Evolutionary conservation across 2,888 invertebrate genomes (phyloP).

Genomic region (Mythimna impura): DNA sequence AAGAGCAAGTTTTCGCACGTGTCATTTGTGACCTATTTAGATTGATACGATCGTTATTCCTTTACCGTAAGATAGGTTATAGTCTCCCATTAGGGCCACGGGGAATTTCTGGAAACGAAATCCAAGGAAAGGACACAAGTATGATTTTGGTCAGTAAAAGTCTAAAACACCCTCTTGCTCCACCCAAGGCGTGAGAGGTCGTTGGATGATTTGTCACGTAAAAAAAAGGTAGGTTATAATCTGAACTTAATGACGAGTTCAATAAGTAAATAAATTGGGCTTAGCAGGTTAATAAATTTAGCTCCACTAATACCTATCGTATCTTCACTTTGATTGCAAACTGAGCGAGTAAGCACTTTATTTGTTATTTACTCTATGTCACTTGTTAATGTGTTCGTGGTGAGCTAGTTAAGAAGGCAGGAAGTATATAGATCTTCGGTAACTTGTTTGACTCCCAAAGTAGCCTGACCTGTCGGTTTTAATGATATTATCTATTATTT

Average conservation of each 20-base stretch:
- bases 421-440: constrained; percentile 43
- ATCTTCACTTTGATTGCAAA: neutral
- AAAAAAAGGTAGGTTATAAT: too few species aligned
- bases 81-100: too few species aligned
- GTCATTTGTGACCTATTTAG: neutral
- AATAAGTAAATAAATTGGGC: too few species aligned
- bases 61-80: neutral
- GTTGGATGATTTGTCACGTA: too few species aligned
- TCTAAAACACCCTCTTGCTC: too few species aligned
- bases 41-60: neutral
- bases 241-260: too few species aligned
- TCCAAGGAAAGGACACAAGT: too few species aligned
- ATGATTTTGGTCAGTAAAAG: too few species aligned
- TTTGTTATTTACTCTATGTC: neutral
- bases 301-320: neutral
- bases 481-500: constrained; percentile 11
- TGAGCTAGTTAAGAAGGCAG: constrained; percentile 33
- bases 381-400: constrained; percentile 49
- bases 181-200: too few species aligned
- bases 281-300: too few species aligned
- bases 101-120: too few species aligned
- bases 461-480: constrained; percentile 22
- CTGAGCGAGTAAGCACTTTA: neutral
- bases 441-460: constrained; percentile 39
- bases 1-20: neutral